Percentiles rank a stretch among this genome's conserved stretches.
phyloP scores from a whole-genome alignment of 2,797 vertebrate genomes.

The Scolopax rusticola region DNA sequence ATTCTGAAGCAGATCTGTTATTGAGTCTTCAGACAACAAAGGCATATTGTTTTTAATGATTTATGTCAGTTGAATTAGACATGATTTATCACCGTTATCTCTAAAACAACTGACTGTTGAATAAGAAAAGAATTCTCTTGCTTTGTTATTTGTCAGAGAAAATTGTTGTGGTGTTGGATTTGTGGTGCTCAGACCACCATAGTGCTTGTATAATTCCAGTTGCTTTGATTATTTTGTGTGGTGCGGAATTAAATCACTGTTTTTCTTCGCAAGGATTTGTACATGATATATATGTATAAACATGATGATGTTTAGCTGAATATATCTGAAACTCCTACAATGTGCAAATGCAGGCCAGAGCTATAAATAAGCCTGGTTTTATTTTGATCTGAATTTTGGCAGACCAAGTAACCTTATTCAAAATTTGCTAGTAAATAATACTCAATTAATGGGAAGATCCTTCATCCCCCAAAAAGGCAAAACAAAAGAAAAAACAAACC shows the following conservation, averaged over 20 bases:
- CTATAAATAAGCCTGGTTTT: not conserved
- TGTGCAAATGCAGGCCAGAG: not conserved
- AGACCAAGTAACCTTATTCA: not conserved
- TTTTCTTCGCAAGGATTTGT: not conserved
- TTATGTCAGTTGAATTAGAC: constrained; percentile 25
- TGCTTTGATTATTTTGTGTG: not conserved
- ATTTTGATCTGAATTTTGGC: not conserved
- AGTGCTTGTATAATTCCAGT: not conserved
- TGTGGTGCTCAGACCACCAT: not conserved
- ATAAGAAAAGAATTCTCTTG: not conserved
- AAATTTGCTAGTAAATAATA: not conserved
- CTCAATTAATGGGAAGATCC: not conserved
- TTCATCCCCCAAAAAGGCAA: accelerated
- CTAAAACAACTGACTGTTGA: not conserved
- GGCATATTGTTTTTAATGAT: constrained; percentile 41
- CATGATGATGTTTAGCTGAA: not conserved
- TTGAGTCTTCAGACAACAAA: constrained; percentile 13
- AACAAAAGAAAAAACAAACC: accelerated
- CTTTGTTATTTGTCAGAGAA: not conserved
- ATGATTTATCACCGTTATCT: constrained; percentile 41
- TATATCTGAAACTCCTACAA: not conserved
- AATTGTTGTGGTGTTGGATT: not conserved
- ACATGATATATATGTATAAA: not conserved
- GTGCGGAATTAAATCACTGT: not conserved
- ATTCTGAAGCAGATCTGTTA: not conserved